These are phyloP conservation scores for Actinopyga echinites DNA, from an alignment of 53 echinoderm and acorn worm species.

Conservation along the genomic window DNA sequence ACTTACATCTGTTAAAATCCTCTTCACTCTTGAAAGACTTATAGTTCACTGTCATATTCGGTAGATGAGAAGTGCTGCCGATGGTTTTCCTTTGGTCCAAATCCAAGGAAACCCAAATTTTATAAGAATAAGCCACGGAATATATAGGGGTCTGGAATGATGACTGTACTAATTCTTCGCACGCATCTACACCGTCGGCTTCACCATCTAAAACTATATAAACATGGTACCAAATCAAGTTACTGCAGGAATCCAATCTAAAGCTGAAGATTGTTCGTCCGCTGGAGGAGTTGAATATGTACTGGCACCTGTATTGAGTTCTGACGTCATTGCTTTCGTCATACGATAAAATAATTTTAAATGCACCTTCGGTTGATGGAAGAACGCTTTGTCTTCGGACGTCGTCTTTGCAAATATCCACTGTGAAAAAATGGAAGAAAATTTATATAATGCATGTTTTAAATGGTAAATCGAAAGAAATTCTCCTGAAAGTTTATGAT, in stretches of 20 bases:
- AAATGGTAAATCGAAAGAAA: no score
- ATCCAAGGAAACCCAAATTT: conserved; percentile 23
- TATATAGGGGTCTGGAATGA: conserved; percentile 37
- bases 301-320: neutral
- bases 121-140: conserved; percentile 42
- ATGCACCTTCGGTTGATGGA: conserved; percentile 29
- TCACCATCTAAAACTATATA: conserved; percentile 1
- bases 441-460: neutral
- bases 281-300: conserved; percentile 21
- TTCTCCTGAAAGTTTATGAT: no score
- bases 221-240: neutral
- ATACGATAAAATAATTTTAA: conserved; percentile 15
- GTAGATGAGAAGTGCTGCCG: neutral
- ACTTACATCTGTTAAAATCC: conserved; percentile 16
- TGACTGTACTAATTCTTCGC: conserved; percentile 6
- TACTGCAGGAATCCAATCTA: conserved; percentile 18
- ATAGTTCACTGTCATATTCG: conserved; percentile 20
- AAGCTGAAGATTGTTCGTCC: conserved; percentile 14
- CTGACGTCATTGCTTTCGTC: conserved; percentile 1
- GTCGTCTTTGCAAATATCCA: conserved; percentile 36
- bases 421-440: neutral
- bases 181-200: conserved; percentile 1
- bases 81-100: neutral
- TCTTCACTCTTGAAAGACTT: conserved; percentile 29
- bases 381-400: conserved; percentile 10